Evolutionary conservation across 2,113 vertebrate species (phyloP).

Genomic region (Myodes glareolus): DNA sequence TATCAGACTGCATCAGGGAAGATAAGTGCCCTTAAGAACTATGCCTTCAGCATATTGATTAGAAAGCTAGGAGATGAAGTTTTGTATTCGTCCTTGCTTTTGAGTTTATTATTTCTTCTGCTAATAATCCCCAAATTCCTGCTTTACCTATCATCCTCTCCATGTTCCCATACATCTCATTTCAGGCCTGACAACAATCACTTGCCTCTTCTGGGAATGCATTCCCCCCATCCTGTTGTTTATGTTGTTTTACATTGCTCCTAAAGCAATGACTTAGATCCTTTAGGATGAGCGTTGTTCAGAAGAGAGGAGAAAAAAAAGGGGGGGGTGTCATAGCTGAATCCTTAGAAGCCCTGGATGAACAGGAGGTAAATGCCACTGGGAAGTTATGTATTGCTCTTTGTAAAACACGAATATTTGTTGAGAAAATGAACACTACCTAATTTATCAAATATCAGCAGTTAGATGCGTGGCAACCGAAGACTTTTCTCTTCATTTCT

Average conservation of each 20-base stretch:
- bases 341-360: not conserved
- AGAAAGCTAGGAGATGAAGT: not conserved
- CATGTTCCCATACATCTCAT: no score
- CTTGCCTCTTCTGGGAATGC: not conserved
- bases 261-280: not conserved
- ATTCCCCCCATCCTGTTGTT: not conserved
- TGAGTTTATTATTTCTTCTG: not conserved
- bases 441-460: not conserved
- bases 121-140: conserved; percentile 5
- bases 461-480: not conserved
- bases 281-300: not conserved
- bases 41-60: not conserved
- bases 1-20: no score
- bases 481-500: not conserved
- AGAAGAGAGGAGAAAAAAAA: not conserved
- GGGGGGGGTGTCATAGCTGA: not conserved
- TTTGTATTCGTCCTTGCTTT: not conserved
- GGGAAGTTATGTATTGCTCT: not conserved
- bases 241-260: not conserved
- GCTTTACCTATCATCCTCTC: not conserved
- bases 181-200: not conserved
- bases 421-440: not conserved
- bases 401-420: not conserved
- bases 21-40: not conserved
- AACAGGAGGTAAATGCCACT: not conserved